A percentile compares a stretch with the other conserved stretches of the same genome.
Conservation (phyloP, 1,140 invertebrate genomes). For the Lordiphosa collinella region DNA sequence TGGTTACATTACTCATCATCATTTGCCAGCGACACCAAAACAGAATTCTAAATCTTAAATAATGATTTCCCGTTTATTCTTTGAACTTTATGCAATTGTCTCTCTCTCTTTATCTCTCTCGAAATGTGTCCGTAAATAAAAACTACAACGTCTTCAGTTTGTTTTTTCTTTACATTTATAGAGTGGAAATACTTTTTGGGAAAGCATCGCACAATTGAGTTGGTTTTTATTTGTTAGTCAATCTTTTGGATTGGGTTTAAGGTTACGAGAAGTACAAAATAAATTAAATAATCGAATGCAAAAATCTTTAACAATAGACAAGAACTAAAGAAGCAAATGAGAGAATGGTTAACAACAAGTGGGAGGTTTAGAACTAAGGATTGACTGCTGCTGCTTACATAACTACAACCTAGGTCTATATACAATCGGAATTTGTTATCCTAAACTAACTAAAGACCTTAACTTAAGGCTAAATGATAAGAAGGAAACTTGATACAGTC, state of each 20-base stretch:
- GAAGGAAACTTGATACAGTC: slow-evolving; percentile 74
- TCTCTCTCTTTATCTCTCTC: slow-evolving; percentile 6
- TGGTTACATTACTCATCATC: slow-evolving; percentile 5
- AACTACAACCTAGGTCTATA: slow-evolving; percentile 7
- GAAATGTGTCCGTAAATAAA: slow-evolving; percentile 59
- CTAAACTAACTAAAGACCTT: slow-evolving; percentile 46
- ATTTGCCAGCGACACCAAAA: slow-evolving; percentile 68
- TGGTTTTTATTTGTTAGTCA: slow-evolving; percentile 56
- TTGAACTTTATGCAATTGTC: slow-evolving; percentile 50
- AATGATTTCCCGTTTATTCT: slow-evolving; percentile 68
- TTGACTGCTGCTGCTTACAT: slow-evolving; percentile 18
- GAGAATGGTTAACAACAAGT: slow-evolving; percentile 24
- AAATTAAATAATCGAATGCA: slow-evolving; percentile 62
- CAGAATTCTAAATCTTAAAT: slow-evolving; percentile 75
- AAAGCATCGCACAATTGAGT: slow-evolving; percentile 62
- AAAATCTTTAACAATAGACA: slow-evolving; percentile 41
- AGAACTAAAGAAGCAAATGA: too few relatives aligned
- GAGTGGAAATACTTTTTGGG: slow-evolving; percentile 24
- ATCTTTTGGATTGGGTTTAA: slow-evolving; percentile 60
- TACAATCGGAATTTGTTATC: slow-evolving; percentile 44
- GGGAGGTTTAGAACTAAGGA: slow-evolving; percentile 12
- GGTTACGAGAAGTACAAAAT: slow-evolving; percentile 57
- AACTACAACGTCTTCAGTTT: slow-evolving; percentile 66
- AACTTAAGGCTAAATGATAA: slow-evolving; percentile 39
- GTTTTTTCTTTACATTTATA: slow-evolving; percentile 29